Evolutionary conservation across 2,797 vertebrate genomes (phyloP), one percentile per base, ranked within the genome.

Genomic region (Chrosomus eos): DNA sequence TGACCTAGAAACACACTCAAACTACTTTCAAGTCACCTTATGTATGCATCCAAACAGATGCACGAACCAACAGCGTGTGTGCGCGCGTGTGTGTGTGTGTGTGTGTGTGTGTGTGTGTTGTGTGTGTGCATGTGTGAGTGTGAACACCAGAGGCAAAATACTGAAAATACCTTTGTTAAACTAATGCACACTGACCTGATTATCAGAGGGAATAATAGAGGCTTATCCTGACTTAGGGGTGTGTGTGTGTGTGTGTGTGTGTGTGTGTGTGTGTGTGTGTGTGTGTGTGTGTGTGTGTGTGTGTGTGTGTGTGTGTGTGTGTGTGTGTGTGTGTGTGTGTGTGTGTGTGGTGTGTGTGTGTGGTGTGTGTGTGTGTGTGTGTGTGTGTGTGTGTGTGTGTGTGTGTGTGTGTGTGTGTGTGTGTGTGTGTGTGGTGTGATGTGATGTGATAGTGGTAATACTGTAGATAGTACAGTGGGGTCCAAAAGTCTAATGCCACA

Each of bases 161-260:
- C 75, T 83, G 81, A 76, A 83, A 74, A 87, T 74, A 81, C n/a
- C 19, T 80, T 75, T 83, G 60, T 80, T 78, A n/a, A 51, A 80
- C 62, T 83, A 83, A 88, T 81, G 33, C 51, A 88, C 87, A 83
- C 70, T 88, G 87, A 86, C 87, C 87, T 80, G 53, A 86, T 75
- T 88, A 40, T 74, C 31, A 66, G 71, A 77, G 53, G 43, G 77
- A 81, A 76, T 43, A 83, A 83, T 70, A 74, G 72, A 76, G 67
- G 70, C 81, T 80, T 83, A 80, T 67, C 76, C 51, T 80, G 70
- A 83, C 72, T 76, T 82, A 78, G 33, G n/a, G n/a, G 74, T 40
- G 40, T 67, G 66, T 75, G n/a, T 18, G 11, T 38, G 21, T 76
- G 23, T 75, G 48, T 13, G 72, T 55, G 51, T 53, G 51, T 21